Evolutionary conservation across 1,140 invertebrate genomes (phyloP), one percentile per base, ranked within the genome.

Genomic region (Eumaeus atala): DNA sequence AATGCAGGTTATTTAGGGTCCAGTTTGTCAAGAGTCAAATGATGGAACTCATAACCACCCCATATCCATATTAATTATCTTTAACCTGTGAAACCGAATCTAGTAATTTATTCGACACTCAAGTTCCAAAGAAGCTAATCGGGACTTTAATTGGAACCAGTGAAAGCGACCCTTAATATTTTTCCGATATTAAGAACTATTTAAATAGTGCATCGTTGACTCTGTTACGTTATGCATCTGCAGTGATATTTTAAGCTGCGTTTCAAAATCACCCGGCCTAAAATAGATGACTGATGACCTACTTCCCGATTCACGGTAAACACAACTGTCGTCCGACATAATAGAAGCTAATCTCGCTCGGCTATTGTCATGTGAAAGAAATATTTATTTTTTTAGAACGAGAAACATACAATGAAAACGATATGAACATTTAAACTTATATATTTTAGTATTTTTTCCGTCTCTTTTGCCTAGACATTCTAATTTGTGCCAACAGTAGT

Each of bases 221-320:
- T 28, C 7, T 49, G n/a, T 48, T 58, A 72, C 72, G 52, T 52
- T 63, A 70, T 84, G 80, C 81, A 84, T 59, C 61, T 82, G 81
- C 78, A 80, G 62, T 67, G 55, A 59, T 58, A 82, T 84, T 81
- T 84, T 77, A 58, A 74, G 69, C 74, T 68, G 68, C 72, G 71
- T 72, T 74, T 73, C 70, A 59, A 66, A 78, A 70, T 51, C 64
- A 61, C 52, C 62, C 59, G 56, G 69, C 55, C 74, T 67, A 57
- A 83, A 84, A 86, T 84, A 84, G 74, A 73, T 60, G 61, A 72
- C 54, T 63, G 64, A 68, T 83, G 80, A 86, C 83, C 83, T 70
- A 86, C 56, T 81, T 84, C 67, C 61, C 48, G 28, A 44, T 54
- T 33, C 60, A 70, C 40, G 47, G 48, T 18, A 70, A 76, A 67